phyloP scores from a whole-genome alignment of 1,140 invertebrate genomes.

The Listronotus oregonensis region DNA sequence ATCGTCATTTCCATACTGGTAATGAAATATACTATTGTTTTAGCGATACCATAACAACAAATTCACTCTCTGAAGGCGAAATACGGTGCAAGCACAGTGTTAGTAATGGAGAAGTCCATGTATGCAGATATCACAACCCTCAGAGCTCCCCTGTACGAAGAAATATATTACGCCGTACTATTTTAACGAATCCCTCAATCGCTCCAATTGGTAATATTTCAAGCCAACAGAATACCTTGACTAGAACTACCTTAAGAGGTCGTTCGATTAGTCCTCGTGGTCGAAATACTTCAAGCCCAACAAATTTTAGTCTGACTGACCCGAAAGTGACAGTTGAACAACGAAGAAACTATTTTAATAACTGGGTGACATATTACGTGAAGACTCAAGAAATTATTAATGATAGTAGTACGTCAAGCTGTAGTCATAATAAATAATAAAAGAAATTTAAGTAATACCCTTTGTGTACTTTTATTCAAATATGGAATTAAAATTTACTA shows the following conservation, averaged over 20 bases:
- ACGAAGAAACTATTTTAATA: conserved; percentile 40
- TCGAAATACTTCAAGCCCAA: conserved; percentile 8
- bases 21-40: too few species aligned
- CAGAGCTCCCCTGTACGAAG: conserved; percentile 17
- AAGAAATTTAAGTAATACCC: too few species aligned
- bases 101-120: conserved; percentile 48
- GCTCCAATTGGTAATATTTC: background rate
- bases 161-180: conserved; percentile 13
- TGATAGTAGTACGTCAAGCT: conserved; percentile 20
- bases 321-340: conserved; percentile 28
- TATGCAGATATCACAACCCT: conserved; percentile 12
- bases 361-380: conserved; percentile 48
- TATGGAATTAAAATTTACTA: too few species aligned
- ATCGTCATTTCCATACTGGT: too few species aligned
- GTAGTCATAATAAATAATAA: conserved; percentile 25
- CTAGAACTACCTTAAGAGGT: too few species aligned
- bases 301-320: conserved; percentile 26
- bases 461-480: too few species aligned
- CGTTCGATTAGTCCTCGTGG: too few species aligned
- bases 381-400: conserved; percentile 24
- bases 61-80: conserved; percentile 48
- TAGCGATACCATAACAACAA: conserved; percentile 33
- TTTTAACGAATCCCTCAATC: background rate
- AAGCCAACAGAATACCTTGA: conserved; percentile 15
- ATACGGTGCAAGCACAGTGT: conserved; percentile 44